Evolutionary conservation across 2,797 vertebrate genomes (phyloP).

Genomic region (Pseudomugil gertrudae): DNA sequence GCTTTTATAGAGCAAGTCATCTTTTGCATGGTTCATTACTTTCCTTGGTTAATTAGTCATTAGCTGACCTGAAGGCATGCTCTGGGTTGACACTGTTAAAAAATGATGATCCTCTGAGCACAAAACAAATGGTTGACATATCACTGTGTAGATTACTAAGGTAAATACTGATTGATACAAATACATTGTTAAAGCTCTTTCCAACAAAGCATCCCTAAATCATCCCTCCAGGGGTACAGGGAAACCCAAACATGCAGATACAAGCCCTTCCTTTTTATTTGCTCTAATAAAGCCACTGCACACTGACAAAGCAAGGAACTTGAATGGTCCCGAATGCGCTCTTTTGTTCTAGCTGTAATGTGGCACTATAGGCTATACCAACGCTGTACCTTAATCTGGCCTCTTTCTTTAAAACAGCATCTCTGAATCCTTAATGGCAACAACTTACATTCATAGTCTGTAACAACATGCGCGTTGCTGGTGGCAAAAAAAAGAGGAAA

Average conservation of each 20-base stretch:
- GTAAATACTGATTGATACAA: background rate
- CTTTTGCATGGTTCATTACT: background rate
- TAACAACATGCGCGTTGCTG: background rate
- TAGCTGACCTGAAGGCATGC: background rate
- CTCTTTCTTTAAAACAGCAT: background rate
- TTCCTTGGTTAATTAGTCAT: background rate
- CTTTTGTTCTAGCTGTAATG: background rate
- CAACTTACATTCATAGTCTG: background rate
- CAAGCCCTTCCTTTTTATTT: background rate
- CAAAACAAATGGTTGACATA: background rate
- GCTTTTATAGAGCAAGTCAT: background rate
- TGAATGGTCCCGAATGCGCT: background rate
- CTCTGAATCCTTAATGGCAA: background rate
- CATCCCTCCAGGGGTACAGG: background rate
- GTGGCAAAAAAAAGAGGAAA: too few species aligned
- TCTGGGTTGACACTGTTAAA: background rate
- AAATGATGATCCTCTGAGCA: background rate
- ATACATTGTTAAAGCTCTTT: background rate
- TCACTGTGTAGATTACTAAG: background rate
- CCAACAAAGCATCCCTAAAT: background rate
- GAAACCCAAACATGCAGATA: background rate
- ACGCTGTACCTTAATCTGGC: background rate
- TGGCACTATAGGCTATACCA: background rate
- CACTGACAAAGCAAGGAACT: background rate
- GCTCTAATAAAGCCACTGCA: background rate